A percentile compares a stretch with the other conserved stretches of the same genome.
phyloP scores from a whole-genome alignment of 2,113 vertebrate genomes.

The Alces alces region DNA sequence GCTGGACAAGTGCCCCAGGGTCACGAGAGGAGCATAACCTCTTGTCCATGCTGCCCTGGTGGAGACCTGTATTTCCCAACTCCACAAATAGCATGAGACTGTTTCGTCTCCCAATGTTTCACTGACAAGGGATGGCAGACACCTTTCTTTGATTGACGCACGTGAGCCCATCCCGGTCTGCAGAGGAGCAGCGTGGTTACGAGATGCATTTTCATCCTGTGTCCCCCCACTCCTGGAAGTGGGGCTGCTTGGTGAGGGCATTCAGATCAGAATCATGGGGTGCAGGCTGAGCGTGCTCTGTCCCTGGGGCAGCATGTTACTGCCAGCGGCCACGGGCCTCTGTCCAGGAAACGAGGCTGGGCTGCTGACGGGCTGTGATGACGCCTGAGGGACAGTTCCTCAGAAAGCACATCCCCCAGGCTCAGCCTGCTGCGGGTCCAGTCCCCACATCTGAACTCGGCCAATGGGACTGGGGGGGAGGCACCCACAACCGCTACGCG shows the following conservation, averaged over 20 bases:
- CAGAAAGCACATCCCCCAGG: neutral
- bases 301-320: rapidly evolving
- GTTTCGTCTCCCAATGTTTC: neutral
- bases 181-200: neutral
- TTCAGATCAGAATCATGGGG: neutral
- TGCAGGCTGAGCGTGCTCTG: neutral
- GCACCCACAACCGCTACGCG: rapidly evolving
- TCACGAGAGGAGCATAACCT: neutral
- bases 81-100: neutral
- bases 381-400: neutral
- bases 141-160: neutral
- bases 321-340: neutral
- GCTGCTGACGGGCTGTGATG: no score
- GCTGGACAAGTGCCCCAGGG: neutral
- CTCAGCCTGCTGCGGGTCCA: neutral
- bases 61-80: neutral
- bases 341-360: neutral
- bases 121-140: neutral
- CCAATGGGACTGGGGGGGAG: rapidly evolving
- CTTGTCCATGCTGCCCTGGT: neutral
- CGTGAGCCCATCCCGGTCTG: rapidly evolving
- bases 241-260: neutral
- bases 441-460: rapidly evolving
- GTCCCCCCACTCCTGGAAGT: neutral
- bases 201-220: neutral